Percentiles rank a stretch among this genome's conserved stretches.
Conservation (phyloP, 1,140 invertebrate species). For the Belonocnema kinseyi region DNA sequence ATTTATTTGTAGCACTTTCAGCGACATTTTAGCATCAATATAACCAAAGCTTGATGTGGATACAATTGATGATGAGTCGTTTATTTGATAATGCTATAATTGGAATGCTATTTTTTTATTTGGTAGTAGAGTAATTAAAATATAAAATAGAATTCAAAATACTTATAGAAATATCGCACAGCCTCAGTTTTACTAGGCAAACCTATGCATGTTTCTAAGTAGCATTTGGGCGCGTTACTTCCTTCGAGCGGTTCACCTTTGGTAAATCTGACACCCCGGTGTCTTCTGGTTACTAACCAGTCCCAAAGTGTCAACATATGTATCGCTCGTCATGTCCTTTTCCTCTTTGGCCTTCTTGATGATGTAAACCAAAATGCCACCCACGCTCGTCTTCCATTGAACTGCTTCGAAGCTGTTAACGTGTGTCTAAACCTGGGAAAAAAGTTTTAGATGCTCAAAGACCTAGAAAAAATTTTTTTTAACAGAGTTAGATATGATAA, state of each 20-base stretch:
- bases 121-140: slow-evolving; percentile 25
- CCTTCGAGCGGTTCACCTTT: slow-evolving; percentile 48
- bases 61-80: background rate
- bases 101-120: slow-evolving; percentile 12
- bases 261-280: slow-evolving; percentile 46
- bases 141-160: slow-evolving; percentile 11
- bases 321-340: slow-evolving; percentile 26
- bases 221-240: slow-evolving; percentile 5
- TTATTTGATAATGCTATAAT: slow-evolving; percentile 24
- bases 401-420: background rate
- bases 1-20: background rate
- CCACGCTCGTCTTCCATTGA: slow-evolving; percentile 18
- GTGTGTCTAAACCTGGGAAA: slow-evolving; percentile 15
- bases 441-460: no score
- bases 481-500: no score
- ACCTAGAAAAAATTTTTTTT: slow-evolving; percentile 5
- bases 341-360: slow-evolving; percentile 29
- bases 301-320: slow-evolving; percentile 22
- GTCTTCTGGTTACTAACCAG: background rate
- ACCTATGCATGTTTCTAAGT: slow-evolving; percentile 18
- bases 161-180: slow-evolving; percentile 26
- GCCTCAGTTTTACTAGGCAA: slow-evolving; percentile 16
- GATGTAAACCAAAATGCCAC: slow-evolving; percentile 15
- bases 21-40: slow-evolving; percentile 6
- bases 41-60: background rate